Percentiles rank a stretch among this genome's conserved stretches.
These are phyloP conservation scores for Halocaridina rubra DNA, from an alignment of 2,888 invertebrate genomes.

Conservation along the genomic window DNA sequence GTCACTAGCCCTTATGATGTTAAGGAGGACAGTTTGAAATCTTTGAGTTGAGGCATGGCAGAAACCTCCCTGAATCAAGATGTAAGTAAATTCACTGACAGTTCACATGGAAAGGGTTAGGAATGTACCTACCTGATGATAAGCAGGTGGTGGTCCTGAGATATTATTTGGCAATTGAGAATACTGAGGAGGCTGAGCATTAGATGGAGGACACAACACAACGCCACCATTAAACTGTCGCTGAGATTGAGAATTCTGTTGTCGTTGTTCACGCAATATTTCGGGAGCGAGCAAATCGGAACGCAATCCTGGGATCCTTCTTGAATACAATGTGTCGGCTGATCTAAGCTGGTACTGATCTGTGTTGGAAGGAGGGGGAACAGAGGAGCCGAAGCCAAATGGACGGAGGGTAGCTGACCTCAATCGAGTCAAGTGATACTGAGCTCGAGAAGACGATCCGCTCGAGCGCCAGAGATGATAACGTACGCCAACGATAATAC, in stretches of 20 bases:
- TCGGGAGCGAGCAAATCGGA: conserved; percentile 47
- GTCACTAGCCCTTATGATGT: background rate
- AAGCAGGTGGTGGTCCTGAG: conserved; percentile 44
- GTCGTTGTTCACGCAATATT: conserved; percentile 37
- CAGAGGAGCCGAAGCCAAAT: conserved; percentile 37
- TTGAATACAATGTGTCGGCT: conserved; percentile 23
- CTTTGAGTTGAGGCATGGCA: background rate
- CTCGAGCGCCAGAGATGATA: conserved; percentile 54
- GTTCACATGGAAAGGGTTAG: background rate
- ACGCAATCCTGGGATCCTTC: conserved; percentile 44
- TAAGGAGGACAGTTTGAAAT: background rate
- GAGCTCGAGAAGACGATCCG: conserved; percentile 24
- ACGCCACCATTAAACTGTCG: conserved; percentile 39
- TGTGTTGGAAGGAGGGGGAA: conserved; percentile 38
- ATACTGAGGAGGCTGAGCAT: conserved; percentile 26
- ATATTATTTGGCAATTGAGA: conserved; percentile 22
- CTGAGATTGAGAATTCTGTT: conserved; percentile 24
- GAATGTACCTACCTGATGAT: conserved; percentile 30
- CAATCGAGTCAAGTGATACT: conserved; percentile 39
- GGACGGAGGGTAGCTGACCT: conserved; percentile 48
- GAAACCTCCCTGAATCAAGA: background rate
- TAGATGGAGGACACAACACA: conserved; percentile 37
- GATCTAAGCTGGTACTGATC: conserved; percentile 56
- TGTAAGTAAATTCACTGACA: background rate
- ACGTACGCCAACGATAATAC: conserved; percentile 45